Conservation (phyloP, 2,888 invertebrate species). For the Rhabditoides inermis region DNA sequence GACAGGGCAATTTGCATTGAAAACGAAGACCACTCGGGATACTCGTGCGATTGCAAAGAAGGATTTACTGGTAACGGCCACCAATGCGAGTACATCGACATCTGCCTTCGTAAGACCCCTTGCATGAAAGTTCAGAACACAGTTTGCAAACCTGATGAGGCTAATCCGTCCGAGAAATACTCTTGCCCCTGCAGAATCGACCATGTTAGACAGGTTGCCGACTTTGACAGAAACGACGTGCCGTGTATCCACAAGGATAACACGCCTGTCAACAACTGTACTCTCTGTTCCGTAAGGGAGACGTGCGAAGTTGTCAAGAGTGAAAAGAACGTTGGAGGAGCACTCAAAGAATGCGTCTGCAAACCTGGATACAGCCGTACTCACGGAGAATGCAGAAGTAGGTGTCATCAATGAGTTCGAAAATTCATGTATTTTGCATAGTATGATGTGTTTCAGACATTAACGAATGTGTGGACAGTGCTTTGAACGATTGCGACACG, state of each 20-base stretch:
- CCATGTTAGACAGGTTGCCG: constrained; percentile 4
- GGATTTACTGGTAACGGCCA: constrained; percentile 7
- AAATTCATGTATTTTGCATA: not conserved
- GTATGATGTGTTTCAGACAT: not conserved
- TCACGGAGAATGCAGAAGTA: constrained; percentile 4
- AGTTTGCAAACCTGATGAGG: not conserved
- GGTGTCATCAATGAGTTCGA: too few species aligned
- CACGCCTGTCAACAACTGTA: constrained; percentile 6
- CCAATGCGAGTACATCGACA: constrained; percentile 5
- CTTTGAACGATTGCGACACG: constrained; percentile 1
- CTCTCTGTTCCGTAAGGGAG: constrained; percentile 3
- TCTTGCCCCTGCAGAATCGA: constrained; percentile 1
- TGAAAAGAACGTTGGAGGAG: constrained; percentile 1
- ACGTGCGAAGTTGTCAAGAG: not conserved
- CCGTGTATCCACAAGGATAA: constrained; percentile 3
- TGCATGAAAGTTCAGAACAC: constrained; percentile 5
- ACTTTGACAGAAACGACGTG: constrained; percentile 1
- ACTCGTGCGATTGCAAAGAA: constrained; percentile 5
- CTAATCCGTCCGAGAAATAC: constrained; percentile 2
- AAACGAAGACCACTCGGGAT: constrained; percentile 3
- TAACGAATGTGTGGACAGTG: constrained; percentile 1
- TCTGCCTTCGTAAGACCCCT: constrained; percentile 6
- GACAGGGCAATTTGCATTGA: not conserved
- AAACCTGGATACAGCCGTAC: constrained; percentile 1
- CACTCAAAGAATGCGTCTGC: constrained; percentile 2